A percentile compares a stretch with the other conserved stretches of the same genome.
phyloP scores from a whole-genome alignment of 2,888 invertebrate genomes.

The Leptopilina drosophilae region DNA sequence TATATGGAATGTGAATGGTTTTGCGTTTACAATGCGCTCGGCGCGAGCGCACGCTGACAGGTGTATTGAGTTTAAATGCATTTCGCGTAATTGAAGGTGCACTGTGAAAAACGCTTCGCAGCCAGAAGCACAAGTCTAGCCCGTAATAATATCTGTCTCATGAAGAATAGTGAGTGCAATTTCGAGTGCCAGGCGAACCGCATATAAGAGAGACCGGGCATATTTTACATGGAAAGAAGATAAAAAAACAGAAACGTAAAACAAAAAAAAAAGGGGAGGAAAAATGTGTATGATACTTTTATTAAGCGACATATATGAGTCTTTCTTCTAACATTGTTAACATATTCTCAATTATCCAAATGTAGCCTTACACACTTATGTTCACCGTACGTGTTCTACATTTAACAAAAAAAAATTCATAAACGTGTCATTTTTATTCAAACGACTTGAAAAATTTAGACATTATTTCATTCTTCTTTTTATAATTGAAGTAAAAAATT shows the following conservation, averaged over 20 bases:
- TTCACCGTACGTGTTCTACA: neutral
- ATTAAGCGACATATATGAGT: slow-evolving; percentile 54
- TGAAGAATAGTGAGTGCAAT: slow-evolving; percentile 72
- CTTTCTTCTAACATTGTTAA: slow-evolving; percentile 66
- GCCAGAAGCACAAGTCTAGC: slow-evolving; percentile 43
- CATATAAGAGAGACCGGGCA: slow-evolving; percentile 30
- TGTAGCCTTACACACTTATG: slow-evolving; percentile 4
- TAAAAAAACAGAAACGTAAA: slow-evolving; percentile 51
- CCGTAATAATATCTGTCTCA: slow-evolving; percentile 70
- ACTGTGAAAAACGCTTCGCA: slow-evolving; percentile 60
- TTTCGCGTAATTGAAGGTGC: slow-evolving; percentile 69
- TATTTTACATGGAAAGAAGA: slow-evolving; percentile 1
- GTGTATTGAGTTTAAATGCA: slow-evolving; percentile 68
- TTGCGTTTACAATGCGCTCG: slow-evolving; percentile 48
- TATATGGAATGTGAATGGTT: slow-evolving; percentile 47
- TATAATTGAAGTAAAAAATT: neutral
- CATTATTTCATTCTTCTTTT: neutral
- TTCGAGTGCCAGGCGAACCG: slow-evolving; percentile 60
- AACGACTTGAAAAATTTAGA: neutral
- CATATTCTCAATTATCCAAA: slow-evolving; percentile 57
- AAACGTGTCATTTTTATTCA: neutral
- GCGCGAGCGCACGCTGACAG: slow-evolving; percentile 48
- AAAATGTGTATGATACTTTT: slow-evolving; percentile 53
- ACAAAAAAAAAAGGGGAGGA: too few species aligned
- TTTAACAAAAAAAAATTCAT: slow-evolving; percentile 3